These are phyloP conservation scores for Vimba vimba DNA, from an alignment of 2,113 vertebrate species.

Conservation along the genomic window DNA sequence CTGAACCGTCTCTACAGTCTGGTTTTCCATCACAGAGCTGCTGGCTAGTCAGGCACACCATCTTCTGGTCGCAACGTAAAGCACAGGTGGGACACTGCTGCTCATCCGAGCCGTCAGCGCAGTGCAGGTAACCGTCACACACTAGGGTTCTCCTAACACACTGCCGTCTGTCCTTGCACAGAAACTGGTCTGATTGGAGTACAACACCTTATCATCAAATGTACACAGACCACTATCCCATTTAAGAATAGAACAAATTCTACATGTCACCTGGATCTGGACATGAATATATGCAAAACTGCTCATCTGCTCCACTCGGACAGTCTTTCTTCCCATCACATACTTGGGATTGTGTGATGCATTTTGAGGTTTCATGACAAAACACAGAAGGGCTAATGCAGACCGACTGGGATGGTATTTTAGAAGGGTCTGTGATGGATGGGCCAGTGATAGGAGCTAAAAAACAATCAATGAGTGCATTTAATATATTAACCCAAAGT, in stretches of 20 bases:
- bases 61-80: conserved; percentile 70
- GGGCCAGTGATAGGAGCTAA: neutral
- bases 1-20: conserved; percentile 84
- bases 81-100: conserved; percentile 62
- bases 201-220: neutral
- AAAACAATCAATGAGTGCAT: neutral
- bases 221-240: no score
- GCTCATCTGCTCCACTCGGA: conserved; percentile 54
- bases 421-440: neutral
- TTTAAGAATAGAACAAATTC: neutral
- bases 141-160: conserved; percentile 70
- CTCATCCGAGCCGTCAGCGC: conserved; percentile 85
- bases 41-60: conserved; percentile 71
- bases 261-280: conserved; percentile 35
- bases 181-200: conserved; percentile 73
- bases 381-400: conserved; percentile 35
- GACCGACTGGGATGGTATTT: neutral
- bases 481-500: neutral
- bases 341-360: conserved; percentile 47
- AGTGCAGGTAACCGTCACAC: conserved; percentile 83
- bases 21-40: conserved; percentile 81
- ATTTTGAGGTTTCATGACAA: conserved; percentile 36
- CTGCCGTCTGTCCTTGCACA: conserved; percentile 70
- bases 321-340: conserved; percentile 55
- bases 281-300: conserved; percentile 45